Evolutionary conservation across 2,888 invertebrate genomes (phyloP).

Genomic region (Gryllus longicercus): DNA sequence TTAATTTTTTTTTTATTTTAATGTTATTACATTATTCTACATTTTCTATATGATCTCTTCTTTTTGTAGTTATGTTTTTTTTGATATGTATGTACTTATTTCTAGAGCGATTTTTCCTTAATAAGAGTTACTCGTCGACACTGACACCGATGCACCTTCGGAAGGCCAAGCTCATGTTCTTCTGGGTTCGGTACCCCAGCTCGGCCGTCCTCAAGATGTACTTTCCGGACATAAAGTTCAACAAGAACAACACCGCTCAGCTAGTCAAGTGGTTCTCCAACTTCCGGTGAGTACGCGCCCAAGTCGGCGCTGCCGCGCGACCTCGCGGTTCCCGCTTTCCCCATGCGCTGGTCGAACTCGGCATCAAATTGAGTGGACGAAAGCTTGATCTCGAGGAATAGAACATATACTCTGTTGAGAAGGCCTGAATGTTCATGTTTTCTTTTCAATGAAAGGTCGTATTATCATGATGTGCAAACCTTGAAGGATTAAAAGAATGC

Average conservation of each 20-base stretch:
- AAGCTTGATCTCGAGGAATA: no score
- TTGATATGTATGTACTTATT: background rate
- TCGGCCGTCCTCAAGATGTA: constrained; percentile 99
- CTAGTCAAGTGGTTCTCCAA: constrained; percentile 99
- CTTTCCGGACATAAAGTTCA: constrained; percentile 99
- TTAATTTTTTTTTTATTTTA: no score
- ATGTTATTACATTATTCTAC: no score
- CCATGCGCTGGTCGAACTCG: no score
- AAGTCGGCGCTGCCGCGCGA: constrained; percentile 25
- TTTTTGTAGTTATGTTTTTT: no score
- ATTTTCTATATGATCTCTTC: no score
- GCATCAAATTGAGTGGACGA: no score
- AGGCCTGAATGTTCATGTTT: no score
- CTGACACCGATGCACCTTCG: constrained; percentile 99
- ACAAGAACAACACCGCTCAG: constrained; percentile 99
- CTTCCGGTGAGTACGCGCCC: constrained; percentile 79
- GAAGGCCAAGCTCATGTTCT: constrained; percentile 99
- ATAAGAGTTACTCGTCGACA: constrained; percentile 75
- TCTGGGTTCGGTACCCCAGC: constrained; percentile 99
- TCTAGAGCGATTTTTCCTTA: background rate
- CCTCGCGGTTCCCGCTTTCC: background rate
- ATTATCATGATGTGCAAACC: no score
- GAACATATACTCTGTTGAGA: no score
- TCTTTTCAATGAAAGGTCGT: no score
- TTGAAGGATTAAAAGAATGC: no score